Evolutionary conservation across 1,140 invertebrate genomes (phyloP).

Genomic region (Asobara japonica): DNA sequence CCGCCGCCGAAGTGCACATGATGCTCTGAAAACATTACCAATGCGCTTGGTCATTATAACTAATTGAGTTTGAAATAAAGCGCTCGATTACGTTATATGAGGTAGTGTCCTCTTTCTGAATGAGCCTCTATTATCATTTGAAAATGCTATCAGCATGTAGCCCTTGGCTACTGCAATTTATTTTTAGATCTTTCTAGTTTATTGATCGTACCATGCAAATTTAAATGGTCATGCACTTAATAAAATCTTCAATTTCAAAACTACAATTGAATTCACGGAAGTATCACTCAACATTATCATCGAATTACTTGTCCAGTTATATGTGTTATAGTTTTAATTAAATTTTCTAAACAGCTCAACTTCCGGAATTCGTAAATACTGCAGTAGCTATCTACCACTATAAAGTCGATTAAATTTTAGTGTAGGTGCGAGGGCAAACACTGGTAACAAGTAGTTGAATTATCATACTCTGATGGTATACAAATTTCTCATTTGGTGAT

Average conservation of each 20-base stretch:
- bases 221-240: neutral
- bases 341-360: neutral
- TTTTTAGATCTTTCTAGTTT: neutral
- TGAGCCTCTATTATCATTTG: neutral
- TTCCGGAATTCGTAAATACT: neutral
- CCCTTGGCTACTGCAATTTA: neutral
- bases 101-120: neutral
- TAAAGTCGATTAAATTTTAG: neutral
- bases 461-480: neutral
- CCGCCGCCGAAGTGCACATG: constrained; percentile 58
- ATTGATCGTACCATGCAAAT: neutral
- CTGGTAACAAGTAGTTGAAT: neutral
- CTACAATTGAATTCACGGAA: neutral
- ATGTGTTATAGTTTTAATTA: neutral
- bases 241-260: neutral
- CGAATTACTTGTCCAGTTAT: too few species aligned
- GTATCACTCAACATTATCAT: neutral
- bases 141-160: neutral
- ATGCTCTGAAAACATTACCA: constrained; percentile 48
- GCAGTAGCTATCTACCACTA: neutral
- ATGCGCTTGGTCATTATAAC: neutral
- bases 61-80: constrained; percentile 9
- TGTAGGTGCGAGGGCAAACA: neutral
- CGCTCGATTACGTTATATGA: neutral
- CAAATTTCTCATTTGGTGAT: neutral